Base-by-base conservation (phyloP, 2,113 vertebrate species). In the Marcusenius ussheri region DNA sequence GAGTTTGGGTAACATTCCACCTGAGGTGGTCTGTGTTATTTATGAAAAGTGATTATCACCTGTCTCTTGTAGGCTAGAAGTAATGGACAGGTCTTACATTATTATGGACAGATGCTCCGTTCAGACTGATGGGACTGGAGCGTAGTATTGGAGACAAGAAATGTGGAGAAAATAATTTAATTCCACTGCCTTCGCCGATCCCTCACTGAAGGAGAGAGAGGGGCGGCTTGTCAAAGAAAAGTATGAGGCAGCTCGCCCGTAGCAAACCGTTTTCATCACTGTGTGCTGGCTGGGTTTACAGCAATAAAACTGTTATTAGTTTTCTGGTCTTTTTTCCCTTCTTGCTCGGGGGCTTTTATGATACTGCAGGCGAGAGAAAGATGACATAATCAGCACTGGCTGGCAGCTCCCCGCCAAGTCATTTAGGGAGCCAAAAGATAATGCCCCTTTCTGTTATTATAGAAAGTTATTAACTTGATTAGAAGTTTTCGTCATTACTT, bases 231-330 rank as follows among this genome's bases (percentile, higher is more conserved):
- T 87, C 47, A 87, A 87, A 87, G 50, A 31, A 53, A 87, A 53
- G 85, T 53, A 47, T 35, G 50, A 53, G 50, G 9, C 47, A 51
- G n/a, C 85, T 87, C n/a, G 85, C 85, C 85, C 13, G 85, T 53
- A 87, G 85, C 47, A 87, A 87, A 87, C 24, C 47, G 49, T 87
- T 87, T 87, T 87, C 85, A 87, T 87, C 85, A 87, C 50, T 39
- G 27, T 53, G 84, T 35, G 85, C 50, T 51, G 85, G n/a, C 50
- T 53, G 85, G 85, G 47, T 87, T 87, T 87, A 87, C 49, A 87
- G 85, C 85, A 87, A 87, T 87, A 87, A 87, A 87, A 53, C 49
- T 39, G 85, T 87, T 87, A 87, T 87, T 87, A 87, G 85, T 56
- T 87, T 87, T 87, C n/a, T 47, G 27, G 49, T 49, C 50, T 17